phyloP scores from a whole-genome alignment of 2,113 vertebrate species.

The Equus quagga region DNA sequence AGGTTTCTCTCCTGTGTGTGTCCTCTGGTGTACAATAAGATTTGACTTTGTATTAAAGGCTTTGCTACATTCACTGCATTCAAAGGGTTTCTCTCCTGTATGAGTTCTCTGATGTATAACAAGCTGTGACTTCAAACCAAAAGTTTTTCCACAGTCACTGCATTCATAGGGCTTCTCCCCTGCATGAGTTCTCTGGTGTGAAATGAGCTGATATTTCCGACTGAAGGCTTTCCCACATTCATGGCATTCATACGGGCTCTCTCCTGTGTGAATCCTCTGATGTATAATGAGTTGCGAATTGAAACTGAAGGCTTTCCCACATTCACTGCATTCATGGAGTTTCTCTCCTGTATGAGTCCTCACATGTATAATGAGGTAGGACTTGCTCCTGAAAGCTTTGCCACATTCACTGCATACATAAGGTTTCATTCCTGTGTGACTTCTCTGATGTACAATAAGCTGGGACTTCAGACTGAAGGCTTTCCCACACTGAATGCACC shows the following conservation, averaged over 20 bases:
- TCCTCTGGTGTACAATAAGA: conserved; percentile 72
- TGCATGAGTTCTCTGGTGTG: conserved; percentile 72
- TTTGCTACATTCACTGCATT: conserved; percentile 68
- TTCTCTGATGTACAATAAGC: conserved; percentile 71
- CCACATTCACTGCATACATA: conserved; percentile 72
- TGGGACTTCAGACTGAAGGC: conserved; percentile 75
- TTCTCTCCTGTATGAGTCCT: conserved; percentile 71
- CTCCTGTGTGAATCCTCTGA: conserved; percentile 74
- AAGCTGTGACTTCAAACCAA: conserved; percentile 68
- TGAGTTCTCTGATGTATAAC: conserved; percentile 68
- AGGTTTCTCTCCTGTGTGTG: conserved; percentile 66
- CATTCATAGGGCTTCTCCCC: conserved; percentile 72
- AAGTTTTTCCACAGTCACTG: conserved; percentile 67
- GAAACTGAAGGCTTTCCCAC: conserved; percentile 75
- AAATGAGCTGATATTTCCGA: conserved; percentile 72
- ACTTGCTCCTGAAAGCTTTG: conserved; percentile 73
- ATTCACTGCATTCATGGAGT: conserved; percentile 60
- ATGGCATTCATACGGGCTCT: conserved; percentile 67
- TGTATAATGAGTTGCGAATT: conserved; percentile 71
- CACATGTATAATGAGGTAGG: conserved; percentile 64
- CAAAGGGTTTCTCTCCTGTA: conserved; percentile 67
- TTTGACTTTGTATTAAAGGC: conserved; percentile 68
- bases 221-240: conserved; percentile 74
- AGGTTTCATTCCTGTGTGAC: conserved; percentile 74
- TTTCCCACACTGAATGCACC: conserved; percentile 69